Evolutionary conservation across 2,797 vertebrate species (phyloP), one percentile per base, ranked within the genome.

Genomic region (Argyrosomus regius): DNA sequence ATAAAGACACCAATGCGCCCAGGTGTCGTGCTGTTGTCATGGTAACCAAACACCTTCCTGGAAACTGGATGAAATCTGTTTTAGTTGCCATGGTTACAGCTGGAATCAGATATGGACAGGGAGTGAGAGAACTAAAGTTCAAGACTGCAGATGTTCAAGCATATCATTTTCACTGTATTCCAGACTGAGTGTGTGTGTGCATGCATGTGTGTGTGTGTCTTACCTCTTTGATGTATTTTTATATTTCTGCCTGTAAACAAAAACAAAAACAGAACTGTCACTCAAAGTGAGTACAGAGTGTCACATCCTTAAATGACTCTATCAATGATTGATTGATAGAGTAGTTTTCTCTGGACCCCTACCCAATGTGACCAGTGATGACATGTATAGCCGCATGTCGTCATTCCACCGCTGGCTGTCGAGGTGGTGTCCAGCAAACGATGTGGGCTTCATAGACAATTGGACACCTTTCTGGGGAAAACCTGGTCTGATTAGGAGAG

Each of bases 171-270:
- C 0, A 39, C 35, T 39, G 8, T 39, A 39, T 39, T 39, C 35
- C 35, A 39, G 8, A 39, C 7, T 35, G 7, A 2, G 35, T 35
- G 35, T 35, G 31, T 31, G 31, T 31, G 31, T 31, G 31, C 5
- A 5, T 52, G 71, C 57, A 24, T 50, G 66, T 75, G 59, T 58
- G 73, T 48, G 68, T 46, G 24, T 35, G 24, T 82, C 88, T 92
- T 89, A 94, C 93, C 93, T 93, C 80, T 91, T 89, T 0, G 93
- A 94, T 61, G 93, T 90, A 68, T 82, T 90, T 88, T 93, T 94
- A 8, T 93, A 94, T 81, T 93, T 94, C 89, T 93, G 93, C 92
- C 93, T 94, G 91, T 75, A 80, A 90, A 87, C 60, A 82, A 62
- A 86, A 67, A 85, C 7, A 87, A 22, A 72, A 57, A 84, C 6